These are phyloP conservation scores for Platalea minor DNA, from an alignment of 2,797 vertebrate genomes.

Conservation along the genomic window DNA sequence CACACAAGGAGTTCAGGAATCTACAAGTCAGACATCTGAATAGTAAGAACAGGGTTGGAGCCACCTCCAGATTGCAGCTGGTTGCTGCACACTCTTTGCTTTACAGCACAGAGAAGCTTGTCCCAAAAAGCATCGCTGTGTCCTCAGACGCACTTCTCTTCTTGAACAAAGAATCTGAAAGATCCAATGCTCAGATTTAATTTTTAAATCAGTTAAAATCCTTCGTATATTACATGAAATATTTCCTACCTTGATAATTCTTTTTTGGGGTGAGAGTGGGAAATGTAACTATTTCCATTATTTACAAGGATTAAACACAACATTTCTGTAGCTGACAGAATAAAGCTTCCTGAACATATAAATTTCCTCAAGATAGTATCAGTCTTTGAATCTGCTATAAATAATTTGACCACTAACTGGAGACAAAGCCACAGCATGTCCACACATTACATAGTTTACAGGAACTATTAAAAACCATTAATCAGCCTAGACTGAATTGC, in stretches of 20 bases:
- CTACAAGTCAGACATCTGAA: background rate
- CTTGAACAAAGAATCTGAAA: background rate
- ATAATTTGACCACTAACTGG: background rate
- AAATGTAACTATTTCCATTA: background rate
- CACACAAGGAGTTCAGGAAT: background rate
- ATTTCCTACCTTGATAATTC: background rate
- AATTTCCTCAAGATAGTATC: background rate
- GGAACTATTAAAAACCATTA: background rate
- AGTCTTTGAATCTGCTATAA: background rate
- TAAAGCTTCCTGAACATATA: background rate
- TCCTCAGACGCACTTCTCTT: background rate
- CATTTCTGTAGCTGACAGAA: background rate
- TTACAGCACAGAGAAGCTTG: background rate
- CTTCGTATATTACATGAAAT: background rate
- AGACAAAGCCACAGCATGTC: background rate
- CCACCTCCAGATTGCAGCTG: background rate
- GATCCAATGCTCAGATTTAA: background rate
- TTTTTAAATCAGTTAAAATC: background rate
- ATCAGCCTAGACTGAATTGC: background rate
- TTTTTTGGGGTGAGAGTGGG: rapidly evolving
- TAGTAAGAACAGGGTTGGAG: background rate
- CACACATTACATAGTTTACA: background rate
- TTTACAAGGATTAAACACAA: background rate
- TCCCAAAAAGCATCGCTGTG: background rate
- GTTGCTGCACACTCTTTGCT: background rate